Evolutionary conservation across 2,797 vertebrate species (phyloP), one percentile per base, ranked within the genome.

Genomic region (Falco naumanni): DNA sequence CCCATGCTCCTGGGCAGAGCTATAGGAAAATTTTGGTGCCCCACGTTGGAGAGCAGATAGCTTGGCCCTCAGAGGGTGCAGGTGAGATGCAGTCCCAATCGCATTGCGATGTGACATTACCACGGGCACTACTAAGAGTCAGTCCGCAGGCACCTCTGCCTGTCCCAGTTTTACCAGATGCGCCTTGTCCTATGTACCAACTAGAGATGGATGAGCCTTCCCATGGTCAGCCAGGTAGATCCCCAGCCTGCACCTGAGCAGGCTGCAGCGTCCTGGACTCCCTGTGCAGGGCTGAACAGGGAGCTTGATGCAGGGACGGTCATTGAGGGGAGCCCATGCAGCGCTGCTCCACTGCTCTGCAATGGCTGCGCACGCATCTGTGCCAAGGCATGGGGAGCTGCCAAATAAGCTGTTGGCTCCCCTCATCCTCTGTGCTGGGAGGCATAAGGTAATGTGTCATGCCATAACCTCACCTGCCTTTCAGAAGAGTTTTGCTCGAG

Each of bases 271-370:
- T 72, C 21, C 77, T 70, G 61, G 15, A 16, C 25, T 45, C 24
- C n/a, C 18, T 33, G 16, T 25, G 15, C 43, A 31, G 79, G 63
- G 57, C 54, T 68, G 33, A 60, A 9, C 19, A 47, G 34, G 43
- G 65, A 51, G 33, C 11, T 29, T 3, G 2, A 29, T 6, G 57
- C 3, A 9, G 28, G 37, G 33, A 26, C 2, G 13, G 0, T 11
- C 3, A 4, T 0, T 2, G 39, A 2, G 12, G 34, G 34, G 26
- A 65, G n/a, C 31, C 22, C 3, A 1, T 11, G 43, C 0, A 6
- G 31, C 50, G 18, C 10, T 26, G 51, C 22, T 12, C 34, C 1
- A 3, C n/a, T 48, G n/a, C 39, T 34, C 53, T 6, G 10, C 0
- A 3, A 21, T 48, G 53, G 50, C 69, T 47, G 13, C 59, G 4